These are phyloP conservation scores for Harpalus rubripes DNA, from an alignment of 2,888 invertebrate genomes.

Conservation along the genomic window DNA sequence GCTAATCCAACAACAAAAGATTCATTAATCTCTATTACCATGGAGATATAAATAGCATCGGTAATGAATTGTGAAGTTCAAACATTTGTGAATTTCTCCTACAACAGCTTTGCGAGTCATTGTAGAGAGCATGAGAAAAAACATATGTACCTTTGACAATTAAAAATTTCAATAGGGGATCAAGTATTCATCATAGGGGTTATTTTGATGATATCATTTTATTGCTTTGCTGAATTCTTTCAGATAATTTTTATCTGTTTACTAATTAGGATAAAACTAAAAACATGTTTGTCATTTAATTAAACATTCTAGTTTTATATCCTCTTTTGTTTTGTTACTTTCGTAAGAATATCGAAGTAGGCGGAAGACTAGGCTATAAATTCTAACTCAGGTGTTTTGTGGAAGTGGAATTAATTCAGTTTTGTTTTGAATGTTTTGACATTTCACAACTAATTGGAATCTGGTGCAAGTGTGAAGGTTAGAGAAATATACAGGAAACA, in stretches of 20 bases:
- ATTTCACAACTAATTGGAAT: slow-evolving; percentile 16
- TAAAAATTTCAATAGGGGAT: not conserved
- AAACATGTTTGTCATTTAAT: slow-evolving; percentile 41
- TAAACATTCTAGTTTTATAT: slow-evolving; percentile 41
- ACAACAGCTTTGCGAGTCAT: not conserved
- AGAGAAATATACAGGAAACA: not conserved
- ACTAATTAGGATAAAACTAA: slow-evolving; percentile 49
- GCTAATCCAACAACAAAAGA: slow-evolving; percentile 39
- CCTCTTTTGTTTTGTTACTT: slow-evolving; percentile 15
- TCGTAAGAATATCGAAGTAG: not conserved
- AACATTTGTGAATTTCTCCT: slow-evolving; percentile 30
- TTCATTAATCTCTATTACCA: slow-evolving; percentile 46
- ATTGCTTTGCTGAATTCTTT: slow-evolving; percentile 11
- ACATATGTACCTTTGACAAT: not conserved
- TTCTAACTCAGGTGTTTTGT: not conserved
- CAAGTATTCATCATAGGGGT: not conserved
- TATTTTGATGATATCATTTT: slow-evolving; percentile 2
- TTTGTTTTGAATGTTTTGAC: slow-evolving; percentile 2
- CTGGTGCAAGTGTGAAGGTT: slow-evolving; percentile 48
- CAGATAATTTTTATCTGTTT: slow-evolving; percentile 31
- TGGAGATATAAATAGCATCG: slow-evolving; percentile 39
- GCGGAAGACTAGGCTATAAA: not conserved
- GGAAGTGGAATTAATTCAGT: not conserved
- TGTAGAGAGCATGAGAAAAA: not conserved
- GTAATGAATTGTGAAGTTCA: slow-evolving; percentile 41